Evolutionary conservation across 2,797 vertebrate species (phyloP).

Genomic region (Notolepis coatsorum): DNA sequence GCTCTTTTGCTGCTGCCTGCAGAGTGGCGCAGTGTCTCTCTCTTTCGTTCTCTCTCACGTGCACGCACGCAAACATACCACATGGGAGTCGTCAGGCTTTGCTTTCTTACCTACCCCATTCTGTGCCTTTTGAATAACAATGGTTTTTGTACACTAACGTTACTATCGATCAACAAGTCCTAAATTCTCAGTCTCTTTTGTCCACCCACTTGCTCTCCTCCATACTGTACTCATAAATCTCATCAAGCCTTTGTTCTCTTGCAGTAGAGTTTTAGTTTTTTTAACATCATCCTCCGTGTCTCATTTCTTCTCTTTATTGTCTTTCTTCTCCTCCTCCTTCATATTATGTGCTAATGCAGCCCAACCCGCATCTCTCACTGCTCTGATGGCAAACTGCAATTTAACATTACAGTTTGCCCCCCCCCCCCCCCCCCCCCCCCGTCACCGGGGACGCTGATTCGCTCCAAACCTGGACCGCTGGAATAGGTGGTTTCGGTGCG

Average conservation of each 20-base stretch:
- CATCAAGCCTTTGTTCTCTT: constrained; percentile 35
- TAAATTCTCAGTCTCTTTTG: constrained; percentile 20
- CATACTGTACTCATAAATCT: constrained; percentile 47
- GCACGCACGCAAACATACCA: constrained; percentile 13
- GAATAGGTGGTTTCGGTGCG: too few relatives aligned
- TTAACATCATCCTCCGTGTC: constrained; percentile 29
- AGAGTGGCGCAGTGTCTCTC: constrained; percentile 48
- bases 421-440: too few relatives aligned
- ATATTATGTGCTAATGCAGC: constrained; percentile 37
- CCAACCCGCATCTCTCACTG: constrained; percentile 47
- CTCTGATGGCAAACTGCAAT: constrained; percentile 52
- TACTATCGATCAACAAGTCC: constrained; percentile 59
- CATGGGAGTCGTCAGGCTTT: constrained; percentile 60
- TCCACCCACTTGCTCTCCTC: constrained; percentile 6
- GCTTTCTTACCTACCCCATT: constrained; percentile 46
- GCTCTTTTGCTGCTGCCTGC: constrained; percentile 61
- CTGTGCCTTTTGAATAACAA: constrained; percentile 71
- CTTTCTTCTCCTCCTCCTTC: constrained; percentile 26
- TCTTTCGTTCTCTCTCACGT: constrained; percentile 7
- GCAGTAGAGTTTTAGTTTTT: constrained; percentile 36
- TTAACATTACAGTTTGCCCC: too few relatives aligned
- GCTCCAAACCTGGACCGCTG: too few relatives aligned
- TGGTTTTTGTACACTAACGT: constrained; percentile 48
- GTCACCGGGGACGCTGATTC: too few relatives aligned
- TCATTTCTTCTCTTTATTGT: constrained; percentile 25